phyloP scores from a whole-genome alignment of 2,113 vertebrate genomes.

The Crotalus helleri region DNA sequence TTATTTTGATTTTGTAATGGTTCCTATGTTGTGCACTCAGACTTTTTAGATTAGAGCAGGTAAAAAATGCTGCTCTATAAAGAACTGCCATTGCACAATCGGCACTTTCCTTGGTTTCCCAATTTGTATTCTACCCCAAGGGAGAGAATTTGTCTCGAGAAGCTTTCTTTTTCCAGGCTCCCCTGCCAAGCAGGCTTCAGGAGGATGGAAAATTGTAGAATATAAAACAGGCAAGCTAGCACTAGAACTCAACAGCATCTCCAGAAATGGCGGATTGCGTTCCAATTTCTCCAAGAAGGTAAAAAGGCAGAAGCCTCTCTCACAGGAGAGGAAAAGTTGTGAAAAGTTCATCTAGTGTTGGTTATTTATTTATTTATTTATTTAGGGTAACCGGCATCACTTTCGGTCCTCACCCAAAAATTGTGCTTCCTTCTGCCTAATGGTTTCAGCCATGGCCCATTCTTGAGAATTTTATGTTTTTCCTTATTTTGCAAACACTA shows the following conservation, averaged over 20 bases:
- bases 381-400: background rate
- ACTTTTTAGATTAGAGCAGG: background rate
- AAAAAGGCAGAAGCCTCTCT: background rate
- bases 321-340: background rate
- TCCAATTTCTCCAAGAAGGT: background rate
- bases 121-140: background rate
- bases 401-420: background rate
- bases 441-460: background rate
- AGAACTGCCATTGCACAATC: background rate
- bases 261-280: background rate
- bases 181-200: background rate
- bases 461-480: background rate
- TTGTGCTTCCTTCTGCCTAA: background rate
- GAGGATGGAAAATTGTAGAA: background rate
- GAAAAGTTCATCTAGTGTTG: background rate
- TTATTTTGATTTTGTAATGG: background rate
- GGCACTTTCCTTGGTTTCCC: background rate
- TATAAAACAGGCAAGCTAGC: background rate
- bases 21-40: background rate
- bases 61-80: background rate
- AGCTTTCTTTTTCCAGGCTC: background rate
- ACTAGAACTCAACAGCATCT: background rate
- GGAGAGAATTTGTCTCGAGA: background rate
- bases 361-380: background rate
- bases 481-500: background rate